Conservation (phyloP, 1,140 invertebrate species). For the Latrodectus geometricus region DNA sequence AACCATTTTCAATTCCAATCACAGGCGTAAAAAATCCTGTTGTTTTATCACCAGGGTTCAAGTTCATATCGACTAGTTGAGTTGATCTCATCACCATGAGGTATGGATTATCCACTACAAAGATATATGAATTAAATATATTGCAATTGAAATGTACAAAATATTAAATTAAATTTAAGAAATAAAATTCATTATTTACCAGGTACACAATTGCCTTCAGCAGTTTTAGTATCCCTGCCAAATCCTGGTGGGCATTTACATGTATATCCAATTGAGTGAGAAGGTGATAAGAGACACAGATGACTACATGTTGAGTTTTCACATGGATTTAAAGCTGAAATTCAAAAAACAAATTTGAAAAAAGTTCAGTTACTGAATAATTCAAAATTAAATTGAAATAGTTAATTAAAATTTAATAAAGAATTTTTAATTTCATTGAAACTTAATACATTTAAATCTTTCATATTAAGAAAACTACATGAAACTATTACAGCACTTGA, state of each 20-base stretch:
- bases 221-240: slow-evolving; percentile 72
- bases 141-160: neutral
- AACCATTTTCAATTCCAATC: slow-evolving; percentile 89
- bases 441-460: too few species aligned
- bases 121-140: slow-evolving; percentile 58
- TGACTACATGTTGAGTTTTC: slow-evolving; percentile 84
- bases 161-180: neutral
- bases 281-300: slow-evolving; percentile 86
- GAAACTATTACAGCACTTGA: too few species aligned
- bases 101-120: slow-evolving; percentile 83
- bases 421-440: too few species aligned
- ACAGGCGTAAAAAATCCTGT: slow-evolving; percentile 86
- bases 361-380: too few species aligned
- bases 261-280: slow-evolving; percentile 76
- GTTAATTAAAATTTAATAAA: too few species aligned
- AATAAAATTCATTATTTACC: slow-evolving; percentile 65
- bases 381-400: too few species aligned
- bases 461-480: too few species aligned
- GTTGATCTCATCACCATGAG: slow-evolving; percentile 91
- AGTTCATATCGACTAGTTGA: slow-evolving; percentile 86
- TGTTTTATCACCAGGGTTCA: slow-evolving; percentile 76
- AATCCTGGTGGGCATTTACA: slow-evolving; percentile 94
- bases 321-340: slow-evolving; percentile 81
- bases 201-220: slow-evolving; percentile 81
- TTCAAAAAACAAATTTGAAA: neutral